Conservation (phyloP, 2,888 invertebrate species). For the Desoria tigrina region DNA sequence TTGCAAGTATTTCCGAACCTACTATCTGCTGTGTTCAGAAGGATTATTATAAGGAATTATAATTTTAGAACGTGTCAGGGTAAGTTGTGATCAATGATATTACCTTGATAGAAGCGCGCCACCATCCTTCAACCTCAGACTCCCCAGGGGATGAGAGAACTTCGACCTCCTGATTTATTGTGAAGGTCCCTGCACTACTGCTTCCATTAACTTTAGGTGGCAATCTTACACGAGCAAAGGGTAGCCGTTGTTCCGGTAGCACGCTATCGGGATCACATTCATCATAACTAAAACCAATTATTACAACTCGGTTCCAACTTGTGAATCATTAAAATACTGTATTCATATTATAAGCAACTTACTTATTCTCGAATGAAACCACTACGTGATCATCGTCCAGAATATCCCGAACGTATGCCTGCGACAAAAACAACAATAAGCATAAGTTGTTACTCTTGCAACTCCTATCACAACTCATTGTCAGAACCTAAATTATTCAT, state of each 20-base stretch:
- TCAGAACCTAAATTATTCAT: no score
- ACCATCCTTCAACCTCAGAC: slow-evolving; percentile 91
- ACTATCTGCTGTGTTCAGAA: no score
- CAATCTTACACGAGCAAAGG: slow-evolving; percentile 85
- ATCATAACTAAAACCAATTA: slow-evolving; percentile 19
- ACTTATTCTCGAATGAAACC: slow-evolving; percentile 96
- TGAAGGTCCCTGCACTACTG: slow-evolving; percentile 66
- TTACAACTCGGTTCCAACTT: neutral
- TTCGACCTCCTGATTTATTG: slow-evolving; percentile 89
- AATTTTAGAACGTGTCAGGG: no score
- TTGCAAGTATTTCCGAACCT: no score
- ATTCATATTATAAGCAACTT: slow-evolving; percentile 53
- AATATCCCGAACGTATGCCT: slow-evolving; percentile 92
- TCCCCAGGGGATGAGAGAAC: slow-evolving; percentile 86
- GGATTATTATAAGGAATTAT: neutral
- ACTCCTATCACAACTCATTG: no score
- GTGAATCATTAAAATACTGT: neutral
- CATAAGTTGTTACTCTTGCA: no score
- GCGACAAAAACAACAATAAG: slow-evolving; percentile 58
- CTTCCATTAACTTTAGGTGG: slow-evolving; percentile 70
- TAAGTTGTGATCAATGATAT: slow-evolving; percentile 46
- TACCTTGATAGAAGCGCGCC: slow-evolving; percentile 91
- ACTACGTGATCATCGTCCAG: slow-evolving; percentile 85
- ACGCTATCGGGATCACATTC: slow-evolving; percentile 64
- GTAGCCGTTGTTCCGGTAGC: slow-evolving; percentile 90